A percentile compares a stretch with the other conserved stretches of the same genome.
phyloP scores from a whole-genome alignment of 2,888 invertebrate genomes.

The Lochmaea capreae region DNA sequence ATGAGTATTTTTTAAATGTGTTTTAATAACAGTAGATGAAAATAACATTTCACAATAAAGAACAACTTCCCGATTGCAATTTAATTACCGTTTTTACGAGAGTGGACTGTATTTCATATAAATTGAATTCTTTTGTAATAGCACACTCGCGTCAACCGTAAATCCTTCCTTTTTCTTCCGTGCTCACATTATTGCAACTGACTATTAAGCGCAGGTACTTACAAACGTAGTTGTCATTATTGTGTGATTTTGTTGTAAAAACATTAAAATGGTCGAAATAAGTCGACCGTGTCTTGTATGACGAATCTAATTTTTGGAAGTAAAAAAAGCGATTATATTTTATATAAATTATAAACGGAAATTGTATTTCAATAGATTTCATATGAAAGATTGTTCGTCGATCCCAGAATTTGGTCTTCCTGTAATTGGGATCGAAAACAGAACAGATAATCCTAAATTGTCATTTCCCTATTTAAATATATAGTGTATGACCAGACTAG shows the following conservation, averaged over 20 bases:
- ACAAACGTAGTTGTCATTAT: background rate
- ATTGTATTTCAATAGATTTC: too few species aligned
- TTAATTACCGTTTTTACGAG: background rate
- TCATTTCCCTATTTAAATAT: too few species aligned
- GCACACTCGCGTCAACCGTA: constrained; percentile 19
- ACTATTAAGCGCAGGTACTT: background rate
- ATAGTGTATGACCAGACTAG: too few species aligned
- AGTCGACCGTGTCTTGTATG: constrained; percentile 8
- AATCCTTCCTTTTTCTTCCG: constrained; percentile 19
- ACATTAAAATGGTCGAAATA: constrained; percentile 17
- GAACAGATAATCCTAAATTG: too few species aligned
- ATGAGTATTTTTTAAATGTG: background rate
- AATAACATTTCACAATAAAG: constrained; percentile 4
- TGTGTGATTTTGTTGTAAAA: constrained; percentile 1
- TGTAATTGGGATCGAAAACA: too few species aligned
- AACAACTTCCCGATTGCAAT: background rate
- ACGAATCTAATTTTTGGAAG: background rate
- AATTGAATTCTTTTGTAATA: constrained; percentile 19
- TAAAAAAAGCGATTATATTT: background rate
- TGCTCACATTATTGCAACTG: background rate
- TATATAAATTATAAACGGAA: background rate
- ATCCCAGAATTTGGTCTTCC: too few species aligned
- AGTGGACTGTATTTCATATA: constrained; percentile 6
- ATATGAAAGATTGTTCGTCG: too few species aligned
- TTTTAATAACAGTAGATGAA: background rate